A percentile compares a stretch with the other conserved stretches of the same genome.
phyloP scores from a whole-genome alignment of 2,888 invertebrate species.

The Ceratothoa steindachneri region DNA sequence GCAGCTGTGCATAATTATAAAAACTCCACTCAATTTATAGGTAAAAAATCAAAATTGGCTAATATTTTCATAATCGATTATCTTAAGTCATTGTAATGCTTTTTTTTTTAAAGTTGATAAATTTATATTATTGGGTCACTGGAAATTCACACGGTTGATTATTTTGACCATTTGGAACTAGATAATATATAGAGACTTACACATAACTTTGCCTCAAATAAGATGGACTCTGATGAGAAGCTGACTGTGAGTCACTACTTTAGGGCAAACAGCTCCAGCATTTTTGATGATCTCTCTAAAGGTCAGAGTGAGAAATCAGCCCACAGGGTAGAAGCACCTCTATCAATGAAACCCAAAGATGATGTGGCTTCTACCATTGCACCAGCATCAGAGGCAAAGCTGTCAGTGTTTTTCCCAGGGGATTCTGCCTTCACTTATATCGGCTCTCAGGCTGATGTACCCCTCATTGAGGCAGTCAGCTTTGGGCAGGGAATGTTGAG shows the following conservation, averaged over 20 bases:
- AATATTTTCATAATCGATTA: too few relatives aligned
- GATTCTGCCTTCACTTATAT: conserved; percentile 29
- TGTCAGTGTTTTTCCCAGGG: conserved; percentile 37
- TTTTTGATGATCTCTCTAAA: neutral
- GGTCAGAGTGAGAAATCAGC: neutral
- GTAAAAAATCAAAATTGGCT: too few relatives aligned
- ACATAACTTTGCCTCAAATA: too few relatives aligned
- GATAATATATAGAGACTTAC: too few relatives aligned
- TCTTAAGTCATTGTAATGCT: too few relatives aligned
- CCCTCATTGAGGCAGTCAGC: conserved; percentile 31
- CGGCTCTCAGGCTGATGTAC: conserved; percentile 41
- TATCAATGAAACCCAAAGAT: neutral
- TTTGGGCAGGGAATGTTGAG: conserved; percentile 35
- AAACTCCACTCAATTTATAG: too few relatives aligned
- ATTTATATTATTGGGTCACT: too few relatives aligned
- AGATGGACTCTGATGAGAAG: too few relatives aligned
- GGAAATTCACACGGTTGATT: too few relatives aligned
- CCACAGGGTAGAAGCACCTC: neutral
- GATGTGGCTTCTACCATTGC: neutral
- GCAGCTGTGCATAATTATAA: too few relatives aligned
- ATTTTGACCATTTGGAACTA: too few relatives aligned
- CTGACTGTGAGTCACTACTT: neutral
- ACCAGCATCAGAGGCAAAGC: neutral
- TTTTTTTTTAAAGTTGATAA: too few relatives aligned
- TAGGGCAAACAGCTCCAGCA: neutral